Conservation (phyloP, 2,888 invertebrate genomes). For the Eupithecia subumbrata region DNA sequence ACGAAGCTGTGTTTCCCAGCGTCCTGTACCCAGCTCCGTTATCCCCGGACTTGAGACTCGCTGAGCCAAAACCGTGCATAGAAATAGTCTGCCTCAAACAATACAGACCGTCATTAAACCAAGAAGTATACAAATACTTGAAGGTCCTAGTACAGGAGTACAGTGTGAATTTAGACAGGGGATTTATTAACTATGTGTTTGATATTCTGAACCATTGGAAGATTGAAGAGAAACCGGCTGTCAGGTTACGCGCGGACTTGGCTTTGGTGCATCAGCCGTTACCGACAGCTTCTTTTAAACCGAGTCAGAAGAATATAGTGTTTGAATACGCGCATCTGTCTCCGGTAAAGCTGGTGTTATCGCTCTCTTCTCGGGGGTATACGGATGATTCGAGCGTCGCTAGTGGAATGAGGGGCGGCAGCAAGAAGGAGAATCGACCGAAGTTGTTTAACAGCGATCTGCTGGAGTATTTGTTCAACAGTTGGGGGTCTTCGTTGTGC, state of each 20-base stretch:
- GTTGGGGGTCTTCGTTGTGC: constrained; percentile 86
- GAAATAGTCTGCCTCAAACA: constrained; percentile 84
- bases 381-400: constrained; percentile 66
- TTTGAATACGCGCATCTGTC: constrained; percentile 85
- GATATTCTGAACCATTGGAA: constrained; percentile 86
- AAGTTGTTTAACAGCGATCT: constrained; percentile 84
- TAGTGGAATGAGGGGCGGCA: constrained; percentile 59
- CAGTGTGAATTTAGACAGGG: constrained; percentile 87
- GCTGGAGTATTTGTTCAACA: constrained; percentile 85
- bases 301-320: constrained; percentile 71
- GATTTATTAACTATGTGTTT: constrained; percentile 85
- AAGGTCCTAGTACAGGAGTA: constrained; percentile 87
- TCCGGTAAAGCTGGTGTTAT: constrained; percentile 85
- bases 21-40: constrained; percentile 86
- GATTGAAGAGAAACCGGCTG: constrained; percentile 83
- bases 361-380: constrained; percentile 82
- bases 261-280: constrained; percentile 85
- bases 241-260: constrained; percentile 82
- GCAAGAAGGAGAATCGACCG: constrained; percentile 75
- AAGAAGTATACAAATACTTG: constrained; percentile 85
- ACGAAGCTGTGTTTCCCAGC: constrained; percentile 88
- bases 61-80: constrained; percentile 82
- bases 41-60: constrained; percentile 69
- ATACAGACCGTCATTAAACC: constrained; percentile 75
- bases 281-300: constrained; percentile 74